A percentile compares a stretch with the other conserved stretches of the same genome.
Conservation (phyloP, 2,113 vertebrate species). For the Pseudorectes ferrugineus region DNA sequence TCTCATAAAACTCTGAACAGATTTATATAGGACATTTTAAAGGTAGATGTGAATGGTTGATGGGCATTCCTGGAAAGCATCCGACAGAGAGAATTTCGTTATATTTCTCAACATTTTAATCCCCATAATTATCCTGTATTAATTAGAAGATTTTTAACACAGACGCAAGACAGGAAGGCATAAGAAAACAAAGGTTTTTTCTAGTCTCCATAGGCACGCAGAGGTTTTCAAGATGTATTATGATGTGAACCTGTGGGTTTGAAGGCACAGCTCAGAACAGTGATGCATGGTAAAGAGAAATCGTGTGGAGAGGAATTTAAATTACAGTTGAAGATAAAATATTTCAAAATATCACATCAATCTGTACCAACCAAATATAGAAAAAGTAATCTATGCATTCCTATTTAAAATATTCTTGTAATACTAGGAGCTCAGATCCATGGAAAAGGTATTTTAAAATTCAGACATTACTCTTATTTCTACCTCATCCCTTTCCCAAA, state of each 20-base stretch:
- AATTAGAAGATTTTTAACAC: neutral
- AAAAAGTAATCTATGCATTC: neutral
- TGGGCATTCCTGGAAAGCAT: neutral
- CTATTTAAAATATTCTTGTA: neutral
- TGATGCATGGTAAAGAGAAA: neutral
- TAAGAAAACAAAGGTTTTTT: neutral
- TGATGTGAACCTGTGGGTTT: neutral
- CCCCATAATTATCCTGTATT: neutral
- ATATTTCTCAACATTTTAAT: neutral
- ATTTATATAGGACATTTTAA: neutral
- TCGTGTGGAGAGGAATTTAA: neutral
- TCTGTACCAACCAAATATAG: neutral
- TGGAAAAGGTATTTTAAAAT: neutral
- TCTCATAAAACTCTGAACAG: neutral
- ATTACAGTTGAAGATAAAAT: neutral
- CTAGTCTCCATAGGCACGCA: neutral
- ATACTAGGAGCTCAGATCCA: neutral
- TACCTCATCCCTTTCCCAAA: neutral
- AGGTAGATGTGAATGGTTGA: neutral
- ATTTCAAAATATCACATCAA: neutral
- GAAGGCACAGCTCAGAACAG: neutral
- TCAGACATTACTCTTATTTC: neutral
- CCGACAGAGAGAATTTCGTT: neutral
- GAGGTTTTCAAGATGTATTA: neutral
- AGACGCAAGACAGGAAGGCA: neutral